These are phyloP conservation scores for Pelagia noctiluca DNA, from an alignment of 30 jellyfish, hydroid and myxozoan species.

Conservation along the genomic window DNA sequence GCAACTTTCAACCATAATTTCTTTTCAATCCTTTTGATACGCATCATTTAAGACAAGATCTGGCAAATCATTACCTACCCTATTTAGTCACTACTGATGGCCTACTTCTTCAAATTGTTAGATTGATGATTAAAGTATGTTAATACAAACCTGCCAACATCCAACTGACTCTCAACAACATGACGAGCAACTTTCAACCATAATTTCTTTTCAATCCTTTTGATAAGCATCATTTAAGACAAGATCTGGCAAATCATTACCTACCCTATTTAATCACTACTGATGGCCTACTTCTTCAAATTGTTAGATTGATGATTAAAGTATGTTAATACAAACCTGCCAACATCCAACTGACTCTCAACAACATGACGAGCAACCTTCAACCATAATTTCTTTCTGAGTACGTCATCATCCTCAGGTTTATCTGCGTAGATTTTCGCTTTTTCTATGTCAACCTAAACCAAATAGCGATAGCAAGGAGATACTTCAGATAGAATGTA, in stretches of 20 bases:
- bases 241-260: no score
- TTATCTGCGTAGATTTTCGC: constrained; percentile 95
- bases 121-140: background rate
- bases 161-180: constrained; percentile 90
- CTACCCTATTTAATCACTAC: no score
- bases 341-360: constrained; percentile 86
- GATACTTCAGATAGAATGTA: background rate
- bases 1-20: no score
- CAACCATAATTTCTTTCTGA: constrained; percentile 87
- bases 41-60: no score
- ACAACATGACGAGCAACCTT: constrained; percentile 97
- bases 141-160: constrained; percentile 77
- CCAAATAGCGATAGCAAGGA: background rate
- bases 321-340: constrained; percentile 52
- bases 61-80: no score
- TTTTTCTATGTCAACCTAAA: constrained; percentile 87
- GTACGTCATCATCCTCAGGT: constrained; percentile 91
- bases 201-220: constrained; percentile 78
- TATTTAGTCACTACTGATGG: background rate
- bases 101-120: background rate
- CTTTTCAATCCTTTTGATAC: no score
- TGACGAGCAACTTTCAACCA: constrained; percentile 98
- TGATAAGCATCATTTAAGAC: no score
- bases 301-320: background rate
- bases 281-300: background rate